phyloP scores from a whole-genome alignment of 1,140 invertebrate species.

The Neuroterus valhalla region DNA sequence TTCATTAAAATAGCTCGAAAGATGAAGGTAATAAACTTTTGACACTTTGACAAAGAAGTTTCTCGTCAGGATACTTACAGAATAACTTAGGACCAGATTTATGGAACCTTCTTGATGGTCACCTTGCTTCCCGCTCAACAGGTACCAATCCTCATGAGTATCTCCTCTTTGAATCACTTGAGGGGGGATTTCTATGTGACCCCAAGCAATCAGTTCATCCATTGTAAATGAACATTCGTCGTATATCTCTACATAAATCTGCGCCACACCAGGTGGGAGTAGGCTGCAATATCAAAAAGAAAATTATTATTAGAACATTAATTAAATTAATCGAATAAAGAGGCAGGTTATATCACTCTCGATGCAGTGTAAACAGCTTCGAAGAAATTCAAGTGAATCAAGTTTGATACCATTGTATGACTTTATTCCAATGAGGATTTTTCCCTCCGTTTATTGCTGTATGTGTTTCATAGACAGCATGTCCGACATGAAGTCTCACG shows the following conservation, averaged over 20 bases:
- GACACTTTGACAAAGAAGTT: constrained; percentile 8
- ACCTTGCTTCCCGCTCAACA: constrained; percentile 93
- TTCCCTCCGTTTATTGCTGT: constrained; percentile 96
- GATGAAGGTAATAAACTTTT: constrained; percentile 32
- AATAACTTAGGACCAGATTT: constrained; percentile 85
- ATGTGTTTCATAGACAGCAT: constrained; percentile 95
- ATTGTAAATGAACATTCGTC: constrained; percentile 97
- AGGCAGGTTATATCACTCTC: no score
- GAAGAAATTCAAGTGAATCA: not conserved
- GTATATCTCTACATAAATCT: constrained; percentile 94
- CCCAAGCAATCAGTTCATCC: constrained; percentile 96
- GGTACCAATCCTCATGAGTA: constrained; percentile 95
- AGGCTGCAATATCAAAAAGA: constrained; percentile 77
- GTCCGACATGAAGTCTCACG: constrained; percentile 92
- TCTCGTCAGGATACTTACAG: constrained; percentile 77
- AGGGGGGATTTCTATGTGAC: constrained; percentile 88
- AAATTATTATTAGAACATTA: constrained; percentile 9
- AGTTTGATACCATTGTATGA: constrained; percentile 85
- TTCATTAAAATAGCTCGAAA: constrained; percentile 26
- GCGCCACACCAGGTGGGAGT: constrained; percentile 90
- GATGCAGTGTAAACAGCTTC: no score
- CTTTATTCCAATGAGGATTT: constrained; percentile 96
- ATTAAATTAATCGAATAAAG: no score
- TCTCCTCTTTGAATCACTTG: constrained; percentile 87
- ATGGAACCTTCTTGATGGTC: constrained; percentile 93